Conservation (phyloP, 2,113 vertebrate genomes). For the Pomatostomus ruficeps region DNA sequence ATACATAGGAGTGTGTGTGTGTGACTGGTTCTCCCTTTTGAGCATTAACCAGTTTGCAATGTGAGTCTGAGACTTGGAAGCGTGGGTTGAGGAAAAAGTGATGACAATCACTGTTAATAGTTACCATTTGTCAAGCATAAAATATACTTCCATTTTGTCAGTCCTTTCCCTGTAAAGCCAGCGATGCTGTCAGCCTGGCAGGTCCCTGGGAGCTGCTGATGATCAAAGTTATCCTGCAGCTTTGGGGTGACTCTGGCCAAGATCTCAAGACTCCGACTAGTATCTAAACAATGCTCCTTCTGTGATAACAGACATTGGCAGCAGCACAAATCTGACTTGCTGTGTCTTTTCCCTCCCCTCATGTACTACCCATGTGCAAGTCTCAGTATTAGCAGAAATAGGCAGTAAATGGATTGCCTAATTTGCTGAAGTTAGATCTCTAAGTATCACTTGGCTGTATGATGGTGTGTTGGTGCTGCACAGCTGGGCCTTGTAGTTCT, state of each 20-base stretch:
- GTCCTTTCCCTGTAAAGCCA: background rate
- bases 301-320: background rate
- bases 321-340: background rate
- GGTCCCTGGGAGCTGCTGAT: background rate
- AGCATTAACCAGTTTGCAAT: background rate
- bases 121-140: background rate
- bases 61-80: background rate
- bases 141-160: background rate
- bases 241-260: background rate
- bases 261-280: background rate
- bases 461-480: background rate
- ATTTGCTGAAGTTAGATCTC: background rate
- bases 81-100: background rate
- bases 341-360: background rate
- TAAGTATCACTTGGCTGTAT: background rate
- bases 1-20: fast-evolving
- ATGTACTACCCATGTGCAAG: background rate
- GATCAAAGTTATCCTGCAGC: background rate
- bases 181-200: background rate
- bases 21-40: background rate
- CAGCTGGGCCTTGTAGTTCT: background rate
- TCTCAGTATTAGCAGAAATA: background rate
- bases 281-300: background rate
- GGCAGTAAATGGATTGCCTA: background rate
- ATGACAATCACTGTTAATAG: background rate